Evolutionary conservation across 1,140 invertebrate genomes (phyloP), one percentile per base, ranked within the genome.

Genomic region (Gonatopus flavifemur): DNA sequence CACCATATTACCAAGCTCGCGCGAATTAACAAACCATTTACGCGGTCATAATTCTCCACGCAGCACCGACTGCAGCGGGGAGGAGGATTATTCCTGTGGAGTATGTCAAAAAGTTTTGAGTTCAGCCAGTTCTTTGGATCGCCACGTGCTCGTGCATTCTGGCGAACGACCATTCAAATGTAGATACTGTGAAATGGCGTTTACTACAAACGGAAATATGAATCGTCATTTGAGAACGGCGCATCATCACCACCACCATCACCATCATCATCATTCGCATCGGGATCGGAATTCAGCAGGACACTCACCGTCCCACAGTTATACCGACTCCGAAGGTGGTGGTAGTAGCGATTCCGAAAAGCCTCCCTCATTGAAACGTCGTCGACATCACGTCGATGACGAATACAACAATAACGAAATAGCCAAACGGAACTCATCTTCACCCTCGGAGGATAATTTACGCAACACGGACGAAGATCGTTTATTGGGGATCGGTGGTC

Each of bases 181-280:
- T 72, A 84, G 84, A 59, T 82, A 84, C 55, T 94, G 91, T 70
- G 81, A 85, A 16, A 84, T 90, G 72, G 85, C 88, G 3, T 95
- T 94, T 74, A 92, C 89, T 22, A 93, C 90, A 3, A 93, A 92
- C 70, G 90, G 90, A 12, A 93, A 91, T 69, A 91, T 94, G 89
- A 89, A 91, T 64, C 78, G 90, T 19, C 91, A 94, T 67, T 84
- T 90, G 77, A 80, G 88, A 42, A 90, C 87, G 0, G 88, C 68
- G 1, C 82, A 82, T 19, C 32, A 33, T n/a, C 32, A 33, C 32
- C 7, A 33, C 7, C 32, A 33, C 32, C 32, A 5, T 4, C 32
- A n/a, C n/a, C n/a, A n/a, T n/a, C n/a, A n/a, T n/a, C n/a, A n/a
- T n/a, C n/a, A n/a, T n/a, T n/a, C n/a, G n/a, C n/a, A n/a, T n/a